A percentile compares a stretch with the other conserved stretches of the same genome.
Conservation (phyloP, 2,888 invertebrate genomes). For the Copidosoma aretas region DNA sequence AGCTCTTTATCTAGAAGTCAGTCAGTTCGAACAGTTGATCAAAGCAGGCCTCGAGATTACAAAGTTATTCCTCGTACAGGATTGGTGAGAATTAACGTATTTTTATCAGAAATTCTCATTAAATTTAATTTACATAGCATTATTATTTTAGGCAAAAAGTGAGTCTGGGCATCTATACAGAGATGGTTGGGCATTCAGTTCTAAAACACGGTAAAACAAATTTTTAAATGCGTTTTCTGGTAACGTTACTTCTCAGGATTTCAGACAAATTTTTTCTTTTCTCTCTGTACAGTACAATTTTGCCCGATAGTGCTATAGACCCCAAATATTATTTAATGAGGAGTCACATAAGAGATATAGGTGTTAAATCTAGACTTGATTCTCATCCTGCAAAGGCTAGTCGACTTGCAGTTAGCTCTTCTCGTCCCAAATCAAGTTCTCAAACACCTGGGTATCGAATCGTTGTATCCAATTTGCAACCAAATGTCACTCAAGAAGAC, state of each 20-base stretch:
- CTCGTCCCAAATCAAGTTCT: constrained; percentile 60
- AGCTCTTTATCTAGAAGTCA: constrained; percentile 33
- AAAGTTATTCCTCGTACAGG: constrained; percentile 53
- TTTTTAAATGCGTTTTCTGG: too few species aligned
- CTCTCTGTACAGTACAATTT: constrained; percentile 50
- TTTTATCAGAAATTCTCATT: not conserved
- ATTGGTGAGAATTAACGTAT: constrained; percentile 46
- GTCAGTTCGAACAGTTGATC: constrained; percentile 27
- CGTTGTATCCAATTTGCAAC: constrained; percentile 88
- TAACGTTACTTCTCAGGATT: too few species aligned
- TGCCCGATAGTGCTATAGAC: constrained; percentile 48
- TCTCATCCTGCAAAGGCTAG: constrained; percentile 54
- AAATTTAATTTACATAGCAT: not conserved
- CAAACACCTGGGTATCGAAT: constrained; percentile 78
- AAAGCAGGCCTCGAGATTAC: constrained; percentile 52
- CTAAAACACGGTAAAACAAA: constrained; percentile 53
- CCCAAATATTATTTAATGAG: constrained; percentile 54
- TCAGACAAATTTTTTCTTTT: too few species aligned
- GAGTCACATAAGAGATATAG: constrained; percentile 51
- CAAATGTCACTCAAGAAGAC: constrained; percentile 87
- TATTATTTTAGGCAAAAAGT: constrained; percentile 47
- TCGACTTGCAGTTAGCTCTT: constrained; percentile 53
- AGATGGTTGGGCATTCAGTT: constrained; percentile 55
- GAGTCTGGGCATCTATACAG: constrained; percentile 47
- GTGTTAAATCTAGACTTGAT: constrained; percentile 64